Percentiles rank a stretch among this genome's conserved stretches.
These are phyloP conservation scores for Galemys pyrenaicus DNA, from an alignment of 2,113 vertebrate species.

Conservation along the genomic window DNA sequence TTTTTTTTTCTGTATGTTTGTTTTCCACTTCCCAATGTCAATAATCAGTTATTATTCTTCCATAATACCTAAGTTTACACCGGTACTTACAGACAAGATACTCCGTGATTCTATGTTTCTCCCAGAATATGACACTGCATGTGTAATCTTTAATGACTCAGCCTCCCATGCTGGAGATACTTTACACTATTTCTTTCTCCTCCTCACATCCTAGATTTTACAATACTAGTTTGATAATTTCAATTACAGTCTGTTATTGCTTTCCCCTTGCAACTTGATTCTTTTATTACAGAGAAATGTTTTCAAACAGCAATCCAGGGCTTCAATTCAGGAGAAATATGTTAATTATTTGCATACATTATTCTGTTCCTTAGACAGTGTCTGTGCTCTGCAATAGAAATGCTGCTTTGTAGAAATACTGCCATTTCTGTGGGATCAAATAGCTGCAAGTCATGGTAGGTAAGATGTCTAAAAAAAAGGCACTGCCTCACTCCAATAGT, in stretches of 20 bases:
- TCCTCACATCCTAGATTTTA: neutral
- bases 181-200: neutral
- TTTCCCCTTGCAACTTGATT: neutral
- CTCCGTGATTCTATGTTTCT: neutral
- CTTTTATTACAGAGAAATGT: neutral
- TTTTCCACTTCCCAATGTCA: neutral
- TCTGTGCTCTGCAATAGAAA: neutral
- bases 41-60: neutral
- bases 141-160: neutral
- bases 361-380: neutral
- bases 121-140: neutral
- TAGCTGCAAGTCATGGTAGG: neutral
- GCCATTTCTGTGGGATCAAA: neutral
- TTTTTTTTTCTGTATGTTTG: neutral
- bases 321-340: neutral
- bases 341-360: neutral
- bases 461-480: neutral
- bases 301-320: neutral
- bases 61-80: neutral
- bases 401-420: neutral
- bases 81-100: neutral
- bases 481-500: neutral
- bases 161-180: neutral
- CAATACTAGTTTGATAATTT: neutral
- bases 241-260: neutral